Percentiles rank a stretch among this genome's conserved stretches.
These are phyloP conservation scores for Nemapogon koenigi DNA, from an alignment of 2,888 invertebrate species.

Conservation along the genomic window DNA sequence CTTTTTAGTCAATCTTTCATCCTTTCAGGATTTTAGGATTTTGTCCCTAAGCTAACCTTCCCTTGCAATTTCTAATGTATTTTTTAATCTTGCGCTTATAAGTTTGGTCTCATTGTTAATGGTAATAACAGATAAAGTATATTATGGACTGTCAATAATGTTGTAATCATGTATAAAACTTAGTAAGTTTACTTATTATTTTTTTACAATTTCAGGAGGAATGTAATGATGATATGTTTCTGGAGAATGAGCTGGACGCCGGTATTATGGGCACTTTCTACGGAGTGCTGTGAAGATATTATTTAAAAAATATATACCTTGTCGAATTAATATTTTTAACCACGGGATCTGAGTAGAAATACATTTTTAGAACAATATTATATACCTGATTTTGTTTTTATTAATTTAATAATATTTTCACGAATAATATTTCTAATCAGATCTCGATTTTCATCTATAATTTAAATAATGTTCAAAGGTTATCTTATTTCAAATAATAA, in stretches of 20 bases:
- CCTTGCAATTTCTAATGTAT: too few relatives aligned
- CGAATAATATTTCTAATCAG: not conserved
- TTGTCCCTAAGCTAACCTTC: too few relatives aligned
- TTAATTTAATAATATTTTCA: not conserved
- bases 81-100: too few relatives aligned
- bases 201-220: conserved; percentile 39
- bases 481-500: too few relatives aligned
- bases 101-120: too few relatives aligned
- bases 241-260: conserved; percentile 54
- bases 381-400: conserved; percentile 18
- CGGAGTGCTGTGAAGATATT: conserved; percentile 41
- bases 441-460: too few relatives aligned
- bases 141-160: too few relatives aligned
- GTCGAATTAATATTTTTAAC: not conserved
- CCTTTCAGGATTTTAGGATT: too few relatives aligned
- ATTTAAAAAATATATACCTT: not conserved
- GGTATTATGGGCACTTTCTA: conserved; percentile 54
- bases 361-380: conserved; percentile 25
- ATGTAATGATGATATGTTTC: conserved; percentile 51
- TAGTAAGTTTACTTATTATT: not conserved
- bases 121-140: too few relatives aligned
- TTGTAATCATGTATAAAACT: not conserved
- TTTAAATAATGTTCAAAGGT: too few relatives aligned
- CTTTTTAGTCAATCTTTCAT: too few relatives aligned
- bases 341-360: not conserved